A percentile compares a stretch with the other conserved stretches of the same genome.
Conservation (phyloP, 2,797 vertebrate genomes). For the Lindbergichthys nudifrons region DNA sequence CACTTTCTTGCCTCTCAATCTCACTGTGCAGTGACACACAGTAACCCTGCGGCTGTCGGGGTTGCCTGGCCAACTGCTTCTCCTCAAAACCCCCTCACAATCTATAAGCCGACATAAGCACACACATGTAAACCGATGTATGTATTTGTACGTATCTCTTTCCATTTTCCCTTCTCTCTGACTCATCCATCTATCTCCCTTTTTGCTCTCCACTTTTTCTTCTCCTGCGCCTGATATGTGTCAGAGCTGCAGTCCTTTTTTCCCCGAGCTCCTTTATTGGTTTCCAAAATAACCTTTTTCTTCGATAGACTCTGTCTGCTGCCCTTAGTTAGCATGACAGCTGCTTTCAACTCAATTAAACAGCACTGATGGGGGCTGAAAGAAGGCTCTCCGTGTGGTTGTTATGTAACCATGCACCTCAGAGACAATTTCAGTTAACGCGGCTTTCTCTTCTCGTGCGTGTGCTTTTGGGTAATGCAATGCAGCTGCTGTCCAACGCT, state of each 20-base stretch:
- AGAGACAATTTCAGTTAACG: conserved; percentile 54
- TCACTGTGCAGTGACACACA: conserved; percentile 50
- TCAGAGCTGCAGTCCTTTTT: conserved; percentile 48
- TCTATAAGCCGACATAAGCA: conserved; percentile 32
- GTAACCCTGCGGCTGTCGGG: conserved; percentile 39
- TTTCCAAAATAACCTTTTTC: conserved; percentile 69
- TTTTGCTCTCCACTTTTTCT: conserved; percentile 14
- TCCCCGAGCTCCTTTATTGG: conserved; percentile 18
- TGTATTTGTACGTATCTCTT: background rate
- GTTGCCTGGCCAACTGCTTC: conserved; percentile 44
- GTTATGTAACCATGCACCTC: conserved; percentile 69
- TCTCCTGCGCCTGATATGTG: conserved; percentile 35
- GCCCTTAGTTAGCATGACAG: conserved; percentile 68
- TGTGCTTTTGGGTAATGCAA: conserved; percentile 32
- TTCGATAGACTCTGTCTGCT: conserved; percentile 50
- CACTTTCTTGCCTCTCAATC: conserved; percentile 34
- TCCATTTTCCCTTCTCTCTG: conserved; percentile 22
- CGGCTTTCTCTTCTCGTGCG: conserved; percentile 33
- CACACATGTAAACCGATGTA: background rate
- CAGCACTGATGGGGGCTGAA: conserved; percentile 63
- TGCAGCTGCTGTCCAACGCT: conserved; percentile 54
- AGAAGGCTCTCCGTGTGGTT: conserved; percentile 46
- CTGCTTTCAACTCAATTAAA: conserved; percentile 77
- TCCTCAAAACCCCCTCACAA: conserved; percentile 49
- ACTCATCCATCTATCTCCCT: conserved; percentile 22